These are phyloP conservation scores for Myrmecobius fasciatus DNA, from an alignment of 2,113 vertebrate species.

Conservation along the genomic window DNA sequence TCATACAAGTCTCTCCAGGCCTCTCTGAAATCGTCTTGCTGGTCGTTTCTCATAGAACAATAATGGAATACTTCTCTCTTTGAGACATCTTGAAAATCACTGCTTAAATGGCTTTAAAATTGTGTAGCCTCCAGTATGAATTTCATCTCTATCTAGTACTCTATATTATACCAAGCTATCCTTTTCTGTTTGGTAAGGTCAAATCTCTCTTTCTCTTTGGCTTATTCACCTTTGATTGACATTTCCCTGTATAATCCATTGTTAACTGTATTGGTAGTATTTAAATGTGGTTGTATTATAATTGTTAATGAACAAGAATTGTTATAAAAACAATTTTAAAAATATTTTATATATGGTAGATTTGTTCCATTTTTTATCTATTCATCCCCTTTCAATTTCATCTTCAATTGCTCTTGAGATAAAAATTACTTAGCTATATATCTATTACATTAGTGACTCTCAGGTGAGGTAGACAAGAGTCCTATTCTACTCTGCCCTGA, in stretches of 20 bases:
- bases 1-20: no score
- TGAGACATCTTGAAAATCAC: neutral
- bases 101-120: neutral
- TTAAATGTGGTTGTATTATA: neutral
- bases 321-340: neutral
- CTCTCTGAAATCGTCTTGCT: no score
- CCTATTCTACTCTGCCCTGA: neutral
- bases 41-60: no score
- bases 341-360: no score
- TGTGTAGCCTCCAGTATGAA: neutral
- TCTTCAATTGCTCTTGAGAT: neutral
- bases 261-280: neutral
- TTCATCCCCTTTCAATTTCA: neutral
- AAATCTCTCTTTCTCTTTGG: neutral
- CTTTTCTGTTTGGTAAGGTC: neutral
- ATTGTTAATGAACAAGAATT: neutral
- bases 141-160: neutral
- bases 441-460: neutral
- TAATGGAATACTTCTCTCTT: slow-evolving; percentile 5
- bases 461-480: neutral
- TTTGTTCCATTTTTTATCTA: neutral
- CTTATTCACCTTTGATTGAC: neutral
- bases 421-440: neutral
- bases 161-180: neutral
- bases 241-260: neutral